phyloP scores from a whole-genome alignment of 2,888 invertebrate species.

The Ochropleura plecta region DNA sequence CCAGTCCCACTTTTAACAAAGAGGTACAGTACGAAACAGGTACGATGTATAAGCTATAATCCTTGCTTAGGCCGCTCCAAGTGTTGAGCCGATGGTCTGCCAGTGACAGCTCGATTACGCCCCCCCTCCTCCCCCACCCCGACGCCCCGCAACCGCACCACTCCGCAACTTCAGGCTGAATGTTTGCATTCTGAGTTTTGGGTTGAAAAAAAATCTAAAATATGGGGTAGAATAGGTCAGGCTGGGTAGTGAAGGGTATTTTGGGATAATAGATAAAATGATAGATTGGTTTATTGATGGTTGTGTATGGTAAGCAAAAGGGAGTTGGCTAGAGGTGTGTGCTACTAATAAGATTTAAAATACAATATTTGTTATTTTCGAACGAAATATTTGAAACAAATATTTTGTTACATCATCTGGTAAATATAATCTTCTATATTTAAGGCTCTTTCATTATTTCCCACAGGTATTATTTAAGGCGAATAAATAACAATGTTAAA shows the following conservation, averaged over 20 bases:
- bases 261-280: constrained; percentile 26
- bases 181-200: constrained; percentile 64
- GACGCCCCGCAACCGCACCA: constrained; percentile 46
- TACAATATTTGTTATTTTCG: not conserved
- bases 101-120: constrained; percentile 74
- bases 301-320: not conserved
- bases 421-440: not conserved
- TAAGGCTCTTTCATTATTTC: constrained; percentile 9
- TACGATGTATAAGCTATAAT: constrained; percentile 68
- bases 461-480: not conserved
- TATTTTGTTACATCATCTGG: not conserved
- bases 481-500: constrained; percentile 1
- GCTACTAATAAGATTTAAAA: not conserved
- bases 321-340: not conserved
- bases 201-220: constrained; percentile 53
- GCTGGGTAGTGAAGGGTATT: constrained; percentile 17
- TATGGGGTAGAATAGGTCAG: constrained; percentile 53
- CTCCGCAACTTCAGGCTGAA: constrained; percentile 60
- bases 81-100: constrained; percentile 70
- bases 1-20: constrained; percentile 48
- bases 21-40: constrained; percentile 55
- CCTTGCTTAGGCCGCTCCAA: constrained; percentile 70
- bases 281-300: constrained; percentile 21
- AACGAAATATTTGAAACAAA: not conserved
- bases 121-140: constrained; percentile 42